A percentile compares a stretch with the other conserved stretches of the same genome.
Evolutionary conservation across 2,797 vertebrate genomes (phyloP).

Genomic region (Gallinago nigripennis): DNA sequence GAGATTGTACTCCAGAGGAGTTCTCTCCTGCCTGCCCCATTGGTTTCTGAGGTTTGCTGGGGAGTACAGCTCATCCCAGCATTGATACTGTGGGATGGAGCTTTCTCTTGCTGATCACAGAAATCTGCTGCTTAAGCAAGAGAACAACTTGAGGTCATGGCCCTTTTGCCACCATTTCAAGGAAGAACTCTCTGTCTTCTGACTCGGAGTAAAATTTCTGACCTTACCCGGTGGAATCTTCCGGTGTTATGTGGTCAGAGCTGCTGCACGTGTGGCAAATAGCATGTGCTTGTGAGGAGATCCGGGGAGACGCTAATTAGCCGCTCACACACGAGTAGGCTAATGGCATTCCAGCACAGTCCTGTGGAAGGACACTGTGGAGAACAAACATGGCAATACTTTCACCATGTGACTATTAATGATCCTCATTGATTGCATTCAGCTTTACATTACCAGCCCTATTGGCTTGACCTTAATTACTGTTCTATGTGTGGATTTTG

Average conservation of each 20-base stretch:
- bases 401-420: background rate
- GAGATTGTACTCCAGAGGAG: background rate
- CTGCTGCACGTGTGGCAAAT: rapidly evolving
- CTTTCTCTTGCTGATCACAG: background rate
- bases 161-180: background rate
- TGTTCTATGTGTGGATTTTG: background rate
- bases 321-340: background rate
- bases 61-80: background rate
- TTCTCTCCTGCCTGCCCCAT: background rate
- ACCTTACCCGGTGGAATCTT: background rate
- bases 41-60: background rate
- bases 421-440: background rate
- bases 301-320: background rate
- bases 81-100: background rate
- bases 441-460: rapidly evolving
- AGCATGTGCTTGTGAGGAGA: background rate
- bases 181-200: background rate
- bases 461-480: background rate
- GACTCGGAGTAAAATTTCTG: background rate
- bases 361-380: background rate
- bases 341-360: background rate
- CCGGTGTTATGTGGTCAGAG: rapidly evolving
- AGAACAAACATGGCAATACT: background rate
- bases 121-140: background rate
- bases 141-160: background rate